Base-by-base conservation (phyloP, 2,797 vertebrate species). In the Loriculus beryllinus region DNA sequence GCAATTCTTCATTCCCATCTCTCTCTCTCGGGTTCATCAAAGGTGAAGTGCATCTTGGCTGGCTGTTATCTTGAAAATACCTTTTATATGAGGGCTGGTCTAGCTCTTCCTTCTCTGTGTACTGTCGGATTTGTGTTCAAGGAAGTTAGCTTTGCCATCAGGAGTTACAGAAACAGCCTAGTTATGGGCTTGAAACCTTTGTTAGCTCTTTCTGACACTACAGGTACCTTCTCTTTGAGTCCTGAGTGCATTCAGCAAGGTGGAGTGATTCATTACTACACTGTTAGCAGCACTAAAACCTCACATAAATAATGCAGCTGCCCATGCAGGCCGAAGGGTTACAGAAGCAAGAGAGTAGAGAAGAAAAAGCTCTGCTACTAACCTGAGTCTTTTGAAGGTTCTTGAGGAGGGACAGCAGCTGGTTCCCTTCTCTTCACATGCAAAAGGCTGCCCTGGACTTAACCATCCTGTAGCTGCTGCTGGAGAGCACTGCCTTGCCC, bases 1-100 rank as follows among this genome's bases (percentile, higher is more conserved):
- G 93, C 88, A 93, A 14, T 70, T 94, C 96, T 92, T 94, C 92
- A 92, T 96, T 96, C 96, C 67, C 83, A 8, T 81, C 69, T 88
- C 28, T 64, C 28, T 64, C 77, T 64, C n/a, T 57, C 1, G 4
- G 68, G 86, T 84, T 92, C 88, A 54, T 26, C 67, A 72, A 71
- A 88, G 95, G 88, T 88, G 86, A 92, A 69, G 25, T 35, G 59
- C 59, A n/a, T 57, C 60, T 88, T 72, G 87, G 69, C 85, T 88
- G 82, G 45, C 29, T 91, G 51, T 75, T 83, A 68, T 59, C 72
- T 93, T 62, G 45, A 84, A 92, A 68, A 80, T 62, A 28, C 3
- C 6, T 65, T 76, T 71, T 47, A 12, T 23, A 1, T 17, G n/a
- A 83, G 74, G 74, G 35, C 70, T 69, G 48, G 7, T 62, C 57